Evolutionary conservation across 2,888 invertebrate species (phyloP), one percentile per base, ranked within the genome.

Genomic region (Hypercompe scribonia): DNA sequence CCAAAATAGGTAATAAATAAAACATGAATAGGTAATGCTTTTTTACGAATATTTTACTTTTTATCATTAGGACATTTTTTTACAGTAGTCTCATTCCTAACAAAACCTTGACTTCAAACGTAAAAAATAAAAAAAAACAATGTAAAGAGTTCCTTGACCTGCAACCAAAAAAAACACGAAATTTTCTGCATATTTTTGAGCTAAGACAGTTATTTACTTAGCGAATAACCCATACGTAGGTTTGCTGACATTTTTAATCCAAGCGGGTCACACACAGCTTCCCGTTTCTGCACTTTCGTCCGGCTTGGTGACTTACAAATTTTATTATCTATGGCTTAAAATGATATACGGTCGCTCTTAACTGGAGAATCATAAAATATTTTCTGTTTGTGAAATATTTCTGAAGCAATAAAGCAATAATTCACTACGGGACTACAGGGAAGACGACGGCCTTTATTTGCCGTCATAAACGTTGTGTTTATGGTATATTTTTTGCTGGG

Each of bases 371-470:
- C 95, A 94, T 95, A 95, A 95, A 95, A 95, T 95, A 95, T 95
- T 95, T 95, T 95, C 95, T 95, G 95, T 95, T 95, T 95, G 95
- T 94, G 94, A 95, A 95, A 95, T 95, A 95, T 95, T 95, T 95
- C 95, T 94, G 94, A 94, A 91, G 95, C 95, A 95, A 95, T 95
- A 95, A 95, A 95, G 95, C 95, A 95, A 95, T 95, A 95, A 95
- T 94, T 95, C 95, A 95, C 94, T 94, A 94, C 93, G 93, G 92
- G 94, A 92, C 94, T 94, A 93, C 95, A 93, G 93, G 92, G 94
- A 94, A 95, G 93, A 94, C 92, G 93, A 91, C 93, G 90, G 90
- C 91, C 92, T 95, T 95, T 95, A 95, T 95, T 95, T 95, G 95
- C 95, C 88, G 94, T 90, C 95, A 94, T 95, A 95, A 95, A 95